Evolutionary conservation across 92 coral and sea anemone species (phyloP), one percentile per base, ranked within the genome.

Genomic region (Parazoanthus swiftii): DNA sequence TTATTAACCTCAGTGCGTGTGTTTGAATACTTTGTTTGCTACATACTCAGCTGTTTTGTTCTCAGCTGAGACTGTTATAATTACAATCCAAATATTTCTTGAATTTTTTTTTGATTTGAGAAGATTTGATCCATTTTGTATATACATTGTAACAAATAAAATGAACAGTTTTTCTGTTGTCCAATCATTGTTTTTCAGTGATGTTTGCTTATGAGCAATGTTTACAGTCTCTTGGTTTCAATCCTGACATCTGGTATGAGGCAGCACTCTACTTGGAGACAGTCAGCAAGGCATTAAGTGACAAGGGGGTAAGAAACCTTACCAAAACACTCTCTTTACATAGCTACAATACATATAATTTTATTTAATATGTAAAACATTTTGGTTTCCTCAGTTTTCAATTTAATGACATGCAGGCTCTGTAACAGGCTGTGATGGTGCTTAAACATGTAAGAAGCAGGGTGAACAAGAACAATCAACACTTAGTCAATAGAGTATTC

Each of bases 181-280:
- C 23, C 0, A 42, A 36, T 20, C 66, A n/a, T 54, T 54, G 33
- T 54, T 67, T 85, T 89, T 39, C 91, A 95, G 99, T 95, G 11
- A 92, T 97, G 91, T 97, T 93, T 92, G 98, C 95, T 2, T 97
- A 97, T 92, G 99, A 97, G 80, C 99, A 97, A 88, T 95, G 97
- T 65, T 74, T 97, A 6, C 96, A 95, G 79, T 88, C 93, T n/a
- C 86, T 95, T 91, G 99, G 98, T 51, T 97, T 97, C 81, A 93
- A 97, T 75, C 95, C 99, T 18, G 95, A 95, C 70, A 76, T 97
- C 65, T 97, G 99, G 99, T 97, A 94, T 84, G 98, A 97, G 86
- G 99, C 97, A 13, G 95, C 99, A 11, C 77, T 93, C 18, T 95
- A 93, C 76, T 89, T 97, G 86, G 98, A 97, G 79, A 89, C 92